These are phyloP conservation scores for Seriola quinqueradiata DNA, from an alignment of 2,113 vertebrate species.

Conservation along the genomic window DNA sequence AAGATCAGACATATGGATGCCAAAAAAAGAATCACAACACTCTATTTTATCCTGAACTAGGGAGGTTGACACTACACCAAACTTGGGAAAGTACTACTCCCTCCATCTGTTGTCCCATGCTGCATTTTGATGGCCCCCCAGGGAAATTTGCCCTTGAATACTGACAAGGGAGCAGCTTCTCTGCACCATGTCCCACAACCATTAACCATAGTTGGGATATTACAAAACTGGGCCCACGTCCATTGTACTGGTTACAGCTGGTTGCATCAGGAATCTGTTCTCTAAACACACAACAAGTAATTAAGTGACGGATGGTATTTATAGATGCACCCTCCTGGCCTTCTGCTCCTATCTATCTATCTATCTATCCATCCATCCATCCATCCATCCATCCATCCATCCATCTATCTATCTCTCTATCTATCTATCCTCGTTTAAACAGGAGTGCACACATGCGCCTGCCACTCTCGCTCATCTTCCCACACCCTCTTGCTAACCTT, in stretches of 20 bases:
- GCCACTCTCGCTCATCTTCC: constrained; percentile 26
- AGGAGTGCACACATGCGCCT: background rate
- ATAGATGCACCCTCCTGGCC: background rate
- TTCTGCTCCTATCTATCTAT: constrained; percentile 21
- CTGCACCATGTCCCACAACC: constrained; percentile 40
- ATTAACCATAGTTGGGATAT: constrained; percentile 42
- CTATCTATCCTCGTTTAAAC: constrained; percentile 2
- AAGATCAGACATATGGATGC: background rate
- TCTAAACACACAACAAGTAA: constrained; percentile 58
- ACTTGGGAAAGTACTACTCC: constrained; percentile 38
- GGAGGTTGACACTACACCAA: constrained; percentile 36
- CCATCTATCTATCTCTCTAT: constrained; percentile 31
- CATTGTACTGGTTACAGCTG: constrained; percentile 60
- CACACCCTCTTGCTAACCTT: constrained; percentile 5
- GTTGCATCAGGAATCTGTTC: constrained; percentile 71
- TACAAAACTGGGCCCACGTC: constrained; percentile 56
- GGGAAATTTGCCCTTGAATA: constrained; percentile 70
- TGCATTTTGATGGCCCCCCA: constrained; percentile 64
- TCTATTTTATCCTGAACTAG: constrained; percentile 38
- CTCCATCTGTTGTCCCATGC: constrained; percentile 56
- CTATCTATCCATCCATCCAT: constrained; percentile 26
- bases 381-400: constrained; percentile 25
- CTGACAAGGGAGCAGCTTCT: constrained; percentile 56
- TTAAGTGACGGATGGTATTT: constrained; percentile 45
- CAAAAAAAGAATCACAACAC: background rate